A percentile compares a stretch with the other conserved stretches of the same genome.
These are phyloP conservation scores for Acyrthosiphon pisum DNA, from an alignment of 1,140 invertebrate species.

Conservation along the genomic window DNA sequence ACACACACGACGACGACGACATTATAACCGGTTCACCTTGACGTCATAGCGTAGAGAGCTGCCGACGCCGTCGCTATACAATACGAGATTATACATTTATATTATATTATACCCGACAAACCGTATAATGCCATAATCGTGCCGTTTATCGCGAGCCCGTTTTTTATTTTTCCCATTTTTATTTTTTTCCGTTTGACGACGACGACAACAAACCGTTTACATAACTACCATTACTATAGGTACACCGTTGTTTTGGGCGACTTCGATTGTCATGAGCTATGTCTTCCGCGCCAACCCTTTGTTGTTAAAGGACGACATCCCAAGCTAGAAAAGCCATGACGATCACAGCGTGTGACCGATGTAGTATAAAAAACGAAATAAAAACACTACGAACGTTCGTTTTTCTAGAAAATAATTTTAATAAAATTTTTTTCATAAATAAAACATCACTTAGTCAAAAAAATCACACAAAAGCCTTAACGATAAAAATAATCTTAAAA, in stretches of 20 bases:
- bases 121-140: not conserved
- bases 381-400: not conserved
- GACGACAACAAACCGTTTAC: not conserved
- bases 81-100: not conserved
- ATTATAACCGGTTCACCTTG: constrained; percentile 53
- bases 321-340: not conserved
- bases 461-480: constrained; percentile 57
- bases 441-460: constrained; percentile 52
- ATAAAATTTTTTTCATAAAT: constrained; percentile 55
- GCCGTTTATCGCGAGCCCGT: not conserved
- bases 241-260: not conserved
- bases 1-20: not conserved
- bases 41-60: constrained; percentile 29
- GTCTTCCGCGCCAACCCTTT: not conserved
- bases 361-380: not conserved
- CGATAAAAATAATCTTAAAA: constrained; percentile 46
- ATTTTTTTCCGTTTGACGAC: not conserved
- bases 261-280: not conserved
- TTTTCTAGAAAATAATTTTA: constrained; percentile 52
- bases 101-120: not conserved
- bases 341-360: not conserved
- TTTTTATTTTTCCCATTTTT: not conserved
- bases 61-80: not conserved
- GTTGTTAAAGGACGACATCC: not conserved
- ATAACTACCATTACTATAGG: not conserved